Evolutionary conservation across 2,888 invertebrate genomes (phyloP), one percentile per base, ranked within the genome.

Genomic region (Thymelicus sylvestris): DNA sequence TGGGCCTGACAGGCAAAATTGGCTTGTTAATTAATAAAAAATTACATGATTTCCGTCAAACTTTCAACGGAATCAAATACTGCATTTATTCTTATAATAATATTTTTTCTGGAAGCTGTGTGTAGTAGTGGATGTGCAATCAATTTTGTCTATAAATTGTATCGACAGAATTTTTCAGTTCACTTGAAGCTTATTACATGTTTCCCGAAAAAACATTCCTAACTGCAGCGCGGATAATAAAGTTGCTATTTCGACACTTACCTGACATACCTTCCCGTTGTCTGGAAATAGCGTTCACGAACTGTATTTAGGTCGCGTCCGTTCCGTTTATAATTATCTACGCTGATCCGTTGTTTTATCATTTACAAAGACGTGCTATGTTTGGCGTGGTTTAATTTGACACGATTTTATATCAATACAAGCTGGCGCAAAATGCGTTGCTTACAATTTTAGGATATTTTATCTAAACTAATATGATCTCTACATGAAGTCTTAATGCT

Each of bases 291-390:
- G 87, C 85, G 81, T 86, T 83, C 86, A 86, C 86, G 85, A 88
- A 78, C 78, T 79, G 88, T 84, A 92, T 92, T 88, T 88, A 82
- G 92, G 92, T 91, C 92, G 89, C 81, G 85, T 85, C 84, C 83
- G 82, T 76, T 79, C 83, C 82, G 83, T 86, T 86, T 90, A 89
- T 89, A 90, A 88, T 88, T 90, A 90, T 91, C 86, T 86, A 84
- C 83, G 82, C 80, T 81, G 85, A 86, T 87, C 84, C 83, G 81
- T 82, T 86, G 84, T 83, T 88, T 84, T 84, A 84, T 83, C 84
- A 85, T 82, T 71, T 71, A 76, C 77, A 76, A 77, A 78, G 72
- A 69, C 69, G 47, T 65, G 61, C 60, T 75, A 74, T 65, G 44
- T 61, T 73, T 71, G 73, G 73, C 72, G 76, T 73, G 73, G 64